Conservation (phyloP, 2,888 invertebrate species). For the Globia sparganii region DNA sequence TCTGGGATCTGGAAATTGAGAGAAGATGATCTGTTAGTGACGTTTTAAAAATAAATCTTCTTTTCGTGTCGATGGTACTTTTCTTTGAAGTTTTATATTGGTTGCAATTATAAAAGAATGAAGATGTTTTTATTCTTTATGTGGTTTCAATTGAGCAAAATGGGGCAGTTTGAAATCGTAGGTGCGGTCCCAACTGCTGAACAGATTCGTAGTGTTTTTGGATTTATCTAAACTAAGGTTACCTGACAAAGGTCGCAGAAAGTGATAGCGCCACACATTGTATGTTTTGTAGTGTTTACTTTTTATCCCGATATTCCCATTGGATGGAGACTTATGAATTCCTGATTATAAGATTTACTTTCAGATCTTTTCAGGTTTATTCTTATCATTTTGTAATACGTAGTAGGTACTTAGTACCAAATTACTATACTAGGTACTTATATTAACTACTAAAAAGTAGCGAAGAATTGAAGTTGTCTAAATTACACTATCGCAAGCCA, state of each 20-base stretch:
- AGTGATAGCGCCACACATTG: too few relatives aligned
- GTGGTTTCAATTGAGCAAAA: not conserved
- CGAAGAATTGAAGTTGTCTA: not conserved
- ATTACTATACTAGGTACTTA: too few relatives aligned
- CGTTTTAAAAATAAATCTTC: not conserved
- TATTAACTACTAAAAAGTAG: too few relatives aligned
- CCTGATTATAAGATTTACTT: not conserved
- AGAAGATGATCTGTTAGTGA: not conserved
- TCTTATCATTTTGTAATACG: too few relatives aligned
- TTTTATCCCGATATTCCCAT: too few relatives aligned
- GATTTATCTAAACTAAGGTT: not conserved
- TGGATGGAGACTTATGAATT: not conserved
- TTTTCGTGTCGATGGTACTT: too few relatives aligned
- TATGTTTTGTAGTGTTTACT: too few relatives aligned
- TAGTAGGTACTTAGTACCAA: not conserved
- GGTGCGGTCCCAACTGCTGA: not conserved
- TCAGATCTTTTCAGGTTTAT: too few relatives aligned
- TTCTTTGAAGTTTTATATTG: too few relatives aligned
- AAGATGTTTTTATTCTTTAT: not conserved
- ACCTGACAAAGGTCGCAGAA: too few relatives aligned
- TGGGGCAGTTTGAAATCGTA: not conserved
- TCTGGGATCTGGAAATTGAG: conserved; percentile 90
- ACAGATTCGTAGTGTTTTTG: not conserved
- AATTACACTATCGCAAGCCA: not conserved
- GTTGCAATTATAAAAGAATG: not conserved